A percentile compares a stretch with the other conserved stretches of the same genome.
Evolutionary conservation across 2,797 vertebrate species (phyloP).

Genomic region (Diplodus sargus): DNA sequence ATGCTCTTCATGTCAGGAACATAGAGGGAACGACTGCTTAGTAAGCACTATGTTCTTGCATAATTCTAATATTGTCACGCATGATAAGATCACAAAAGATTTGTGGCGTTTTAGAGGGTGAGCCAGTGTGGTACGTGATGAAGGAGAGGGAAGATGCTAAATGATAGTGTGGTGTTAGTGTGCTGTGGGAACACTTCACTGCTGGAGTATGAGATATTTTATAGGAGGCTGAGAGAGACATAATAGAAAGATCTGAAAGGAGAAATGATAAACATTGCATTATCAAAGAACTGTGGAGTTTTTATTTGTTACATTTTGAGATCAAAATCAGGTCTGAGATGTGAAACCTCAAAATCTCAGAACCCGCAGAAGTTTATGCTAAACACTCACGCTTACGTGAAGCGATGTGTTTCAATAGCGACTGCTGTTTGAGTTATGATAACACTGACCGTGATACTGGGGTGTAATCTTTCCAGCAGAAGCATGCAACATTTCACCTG

Average conservation of each 20-base stretch:
- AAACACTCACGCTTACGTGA: slow-evolving; percentile 18
- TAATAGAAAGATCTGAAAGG: slow-evolving; percentile 18
- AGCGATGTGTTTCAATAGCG: slow-evolving; percentile 37
- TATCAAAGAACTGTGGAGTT: slow-evolving; percentile 34
- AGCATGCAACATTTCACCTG: slow-evolving; percentile 68
- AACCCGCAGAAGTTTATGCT: slow-evolving; percentile 14
- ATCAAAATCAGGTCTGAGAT: slow-evolving; percentile 52
- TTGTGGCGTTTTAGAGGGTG: slow-evolving; percentile 54
- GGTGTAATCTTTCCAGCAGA: slow-evolving; percentile 62
- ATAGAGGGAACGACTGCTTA: slow-evolving; percentile 67
- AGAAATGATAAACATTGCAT: slow-evolving; percentile 26
- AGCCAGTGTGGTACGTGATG: slow-evolving; percentile 53
- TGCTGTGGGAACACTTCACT: slow-evolving; percentile 40
- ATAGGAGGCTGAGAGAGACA: slow-evolving; percentile 35
- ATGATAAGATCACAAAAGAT: slow-evolving; percentile 85
- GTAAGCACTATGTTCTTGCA: slow-evolving; percentile 74
- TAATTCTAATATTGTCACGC: slow-evolving; percentile 76
- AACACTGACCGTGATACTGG: slow-evolving; percentile 47
- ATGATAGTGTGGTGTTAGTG: slow-evolving; percentile 50
- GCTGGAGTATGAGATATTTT: slow-evolving; percentile 30
- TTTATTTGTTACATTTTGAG: slow-evolving; percentile 2
- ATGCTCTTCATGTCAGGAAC: slow-evolving; percentile 77
- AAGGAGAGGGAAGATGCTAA: slow-evolving; percentile 51
- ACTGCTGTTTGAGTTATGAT: slow-evolving; percentile 57
- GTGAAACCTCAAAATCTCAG: slow-evolving; percentile 20